A percentile compares a stretch with the other conserved stretches of the same genome.
Evolutionary conservation across 2,113 vertebrate species (phyloP).

Genomic region (Leptobrachium leishanense): DNA sequence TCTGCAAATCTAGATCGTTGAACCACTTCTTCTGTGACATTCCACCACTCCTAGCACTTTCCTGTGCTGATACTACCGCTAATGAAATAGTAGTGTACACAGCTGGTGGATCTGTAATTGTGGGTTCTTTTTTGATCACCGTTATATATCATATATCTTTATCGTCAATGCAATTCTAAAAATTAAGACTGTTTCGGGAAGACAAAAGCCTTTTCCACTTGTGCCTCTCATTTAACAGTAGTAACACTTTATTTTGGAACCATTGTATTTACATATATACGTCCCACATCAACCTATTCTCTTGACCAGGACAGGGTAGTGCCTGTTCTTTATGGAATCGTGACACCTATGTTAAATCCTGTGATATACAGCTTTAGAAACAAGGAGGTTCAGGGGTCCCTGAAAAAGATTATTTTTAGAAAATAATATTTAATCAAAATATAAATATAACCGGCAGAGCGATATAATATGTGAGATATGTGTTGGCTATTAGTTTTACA

Average conservation of each 20-base stretch:
- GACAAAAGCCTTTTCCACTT: slow-evolving; percentile 55
- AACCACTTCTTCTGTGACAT: slow-evolving; percentile 48
- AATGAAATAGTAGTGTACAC: slow-evolving; percentile 21
- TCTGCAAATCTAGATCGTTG: slow-evolving; percentile 30
- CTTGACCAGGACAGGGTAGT: slow-evolving; percentile 53
- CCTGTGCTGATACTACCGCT: slow-evolving; percentile 28
- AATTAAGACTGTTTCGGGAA: slow-evolving; percentile 22
- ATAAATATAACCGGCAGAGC: too few relatives aligned
- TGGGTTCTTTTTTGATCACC: slow-evolving; percentile 32
- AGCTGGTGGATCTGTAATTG: slow-evolving; percentile 20
- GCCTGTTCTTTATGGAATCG: slow-evolving; percentile 57
- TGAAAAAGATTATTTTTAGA: slow-evolving; percentile 6
- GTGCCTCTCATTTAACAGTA: slow-evolving; percentile 53
- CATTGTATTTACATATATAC: slow-evolving; percentile 53
- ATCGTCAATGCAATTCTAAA: slow-evolving; percentile 27
- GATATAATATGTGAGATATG: too few relatives aligned
- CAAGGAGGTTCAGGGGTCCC: slow-evolving; percentile 33
- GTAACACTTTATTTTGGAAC: slow-evolving; percentile 49
- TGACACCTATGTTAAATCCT: slow-evolving; percentile 59
- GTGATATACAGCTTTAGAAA: slow-evolving; percentile 55
- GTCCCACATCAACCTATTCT: slow-evolving; percentile 55
- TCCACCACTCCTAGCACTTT: slow-evolving; percentile 34
- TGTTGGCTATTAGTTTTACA: too few relatives aligned
- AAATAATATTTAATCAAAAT: background rate
- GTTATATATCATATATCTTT: slow-evolving; percentile 36